Percentiles rank a stretch among this genome's conserved stretches.
Evolutionary conservation across 2,888 invertebrate species (phyloP).

Genomic region (Cataglyphis altisquamis): DNA sequence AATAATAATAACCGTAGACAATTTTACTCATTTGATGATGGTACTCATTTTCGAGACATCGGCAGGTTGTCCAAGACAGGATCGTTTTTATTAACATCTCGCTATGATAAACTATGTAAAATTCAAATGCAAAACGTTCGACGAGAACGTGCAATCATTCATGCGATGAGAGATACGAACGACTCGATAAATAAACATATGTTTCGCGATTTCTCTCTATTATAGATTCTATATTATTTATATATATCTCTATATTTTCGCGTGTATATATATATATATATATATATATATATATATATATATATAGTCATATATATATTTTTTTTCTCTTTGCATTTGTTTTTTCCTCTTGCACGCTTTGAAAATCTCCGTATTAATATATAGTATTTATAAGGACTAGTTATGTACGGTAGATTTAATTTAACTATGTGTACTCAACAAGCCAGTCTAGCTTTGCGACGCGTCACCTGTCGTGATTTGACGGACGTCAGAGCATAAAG

Average conservation of each 20-base stretch:
- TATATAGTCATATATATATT: constrained; percentile 38
- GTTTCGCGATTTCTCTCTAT: constrained; percentile 18
- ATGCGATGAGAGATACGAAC: constrained; percentile 27
- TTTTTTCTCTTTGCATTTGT: constrained; percentile 18
- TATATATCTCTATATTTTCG: background rate
- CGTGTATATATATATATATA: background rate
- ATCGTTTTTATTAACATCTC: constrained; percentile 4
- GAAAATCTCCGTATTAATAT: constrained; percentile 58
- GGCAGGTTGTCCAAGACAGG: background rate
- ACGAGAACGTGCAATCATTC: constrained; percentile 39
- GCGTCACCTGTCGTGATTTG: constrained; percentile 16
- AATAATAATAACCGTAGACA: constrained; percentile 34
- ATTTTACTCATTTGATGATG: constrained; percentile 4
- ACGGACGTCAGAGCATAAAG: constrained; percentile 32
- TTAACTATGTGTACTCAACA: constrained; percentile 70
- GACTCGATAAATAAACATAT: constrained; percentile 40
- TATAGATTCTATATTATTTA: constrained; percentile 37
- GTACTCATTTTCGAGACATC: constrained; percentile 14
- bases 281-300: constrained; percentile 28
- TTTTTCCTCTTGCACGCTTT: background rate
- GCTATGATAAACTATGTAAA: constrained; percentile 52
- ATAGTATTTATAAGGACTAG: constrained; percentile 64
- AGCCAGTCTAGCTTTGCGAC: constrained; percentile 61
- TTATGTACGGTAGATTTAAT: constrained; percentile 67
- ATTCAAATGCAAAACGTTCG: constrained; percentile 47